Evolutionary conservation across 2,888 invertebrate species (phyloP), one percentile per base, ranked within the genome.

Genomic region (Diploptera punctata): DNA sequence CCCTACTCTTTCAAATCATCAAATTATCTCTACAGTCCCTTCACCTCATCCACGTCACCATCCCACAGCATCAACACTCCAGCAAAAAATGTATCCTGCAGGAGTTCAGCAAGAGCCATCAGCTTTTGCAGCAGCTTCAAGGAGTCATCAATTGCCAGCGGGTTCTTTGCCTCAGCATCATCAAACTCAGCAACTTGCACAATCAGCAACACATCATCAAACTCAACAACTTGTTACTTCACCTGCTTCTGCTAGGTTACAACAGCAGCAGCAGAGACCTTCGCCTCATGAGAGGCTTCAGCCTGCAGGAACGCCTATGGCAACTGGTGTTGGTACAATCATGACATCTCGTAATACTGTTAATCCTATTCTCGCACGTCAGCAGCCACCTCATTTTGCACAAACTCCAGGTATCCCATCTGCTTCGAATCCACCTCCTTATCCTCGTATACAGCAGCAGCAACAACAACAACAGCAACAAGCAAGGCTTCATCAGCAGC

Each of bases 401-500:
- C 65, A 65, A 65, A 9, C 52, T 33, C 38, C 71, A 24, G 54
- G 10, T 21, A 47, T 65, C 26, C 65, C 24, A n/a, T 26, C 62
- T 0, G 18, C 26, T 18, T 10, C 65, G 7, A 67, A 44, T 19
- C 72, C 69, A 33, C 73, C 57, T 24, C 1, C 79, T 80, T 80
- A 77, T 76, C 79, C 78, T 18, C 71, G 74, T 60, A 68, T 44
- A 31, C 70, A 60, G 10, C 69, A 69, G 47, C 69, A 69, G 31
- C 74, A 72, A 19, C 74, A 57, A 26, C 70, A 38, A 13, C 62
- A 71, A 54, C 73, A 61, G 18, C 72, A 72, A 33, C 72, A 72
- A 31, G 73, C 75, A 13, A 24, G 44, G 26, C 10, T 44, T n/a
- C 44, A 44, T 65, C 70, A 78, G 47, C 78, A 79, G 75, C 80